Conservation (phyloP, 2,888 invertebrate species). For the Campoletis raptor region DNA sequence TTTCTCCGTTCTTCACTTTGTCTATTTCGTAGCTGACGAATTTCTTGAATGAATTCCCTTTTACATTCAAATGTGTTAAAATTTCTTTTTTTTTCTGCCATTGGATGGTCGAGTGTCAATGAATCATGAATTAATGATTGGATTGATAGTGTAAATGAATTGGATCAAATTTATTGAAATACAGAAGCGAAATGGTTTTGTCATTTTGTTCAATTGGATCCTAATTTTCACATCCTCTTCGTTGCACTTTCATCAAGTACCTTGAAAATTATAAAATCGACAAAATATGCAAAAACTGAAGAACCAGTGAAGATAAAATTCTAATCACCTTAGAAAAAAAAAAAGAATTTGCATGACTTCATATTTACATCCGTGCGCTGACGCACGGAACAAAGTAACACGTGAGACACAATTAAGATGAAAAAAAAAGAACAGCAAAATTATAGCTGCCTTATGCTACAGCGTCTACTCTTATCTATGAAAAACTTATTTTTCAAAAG, state of each 20-base stretch:
- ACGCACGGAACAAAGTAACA: slow-evolving; percentile 15
- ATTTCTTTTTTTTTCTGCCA: neutral
- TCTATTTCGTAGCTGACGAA: neutral
- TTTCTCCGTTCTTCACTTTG: neutral
- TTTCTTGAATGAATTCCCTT: neutral
- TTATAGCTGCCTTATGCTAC: neutral
- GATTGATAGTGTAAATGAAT: neutral
- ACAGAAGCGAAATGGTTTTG: neutral
- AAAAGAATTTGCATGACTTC: neutral
- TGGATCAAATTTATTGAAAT: neutral
- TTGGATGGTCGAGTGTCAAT: neutral
- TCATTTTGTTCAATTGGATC: neutral
- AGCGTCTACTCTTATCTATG: neutral
- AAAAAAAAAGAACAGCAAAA: neutral
- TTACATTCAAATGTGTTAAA: neutral
- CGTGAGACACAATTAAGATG: neutral
- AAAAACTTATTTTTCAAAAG: neutral
- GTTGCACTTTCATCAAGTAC: neutral
- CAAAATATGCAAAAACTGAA: neutral
- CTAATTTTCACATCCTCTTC: neutral
- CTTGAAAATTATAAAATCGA: no score
- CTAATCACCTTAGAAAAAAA: neutral
- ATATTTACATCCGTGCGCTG: neutral
- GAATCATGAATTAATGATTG: neutral
- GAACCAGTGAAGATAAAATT: neutral